Evolutionary conservation across 1,140 invertebrate genomes (phyloP).

Genomic region (Bicyclus anynana): DNA sequence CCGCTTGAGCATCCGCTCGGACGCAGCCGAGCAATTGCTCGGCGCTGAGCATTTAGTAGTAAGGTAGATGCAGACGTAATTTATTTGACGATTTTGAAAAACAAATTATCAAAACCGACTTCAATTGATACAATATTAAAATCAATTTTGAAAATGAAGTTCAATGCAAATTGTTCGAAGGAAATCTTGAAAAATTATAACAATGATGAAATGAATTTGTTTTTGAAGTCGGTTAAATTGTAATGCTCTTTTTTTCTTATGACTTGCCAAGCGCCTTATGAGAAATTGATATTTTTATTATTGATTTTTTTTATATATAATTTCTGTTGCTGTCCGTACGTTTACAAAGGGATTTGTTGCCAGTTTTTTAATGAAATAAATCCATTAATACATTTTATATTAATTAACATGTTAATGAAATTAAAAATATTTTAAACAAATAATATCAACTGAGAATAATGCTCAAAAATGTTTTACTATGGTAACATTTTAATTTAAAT

Average conservation of each 20-base stretch:
- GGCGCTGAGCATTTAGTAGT: conserved; percentile 27
- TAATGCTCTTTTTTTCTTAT: conserved; percentile 23
- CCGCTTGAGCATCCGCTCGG: conserved; percentile 21
- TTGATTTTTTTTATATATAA: conserved; percentile 10
- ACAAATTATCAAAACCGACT: neutral
- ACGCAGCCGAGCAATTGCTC: conserved; percentile 12
- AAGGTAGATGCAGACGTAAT: neutral
- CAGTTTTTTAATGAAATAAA: neutral
- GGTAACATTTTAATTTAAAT: neutral
- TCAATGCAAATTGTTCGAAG: neutral
- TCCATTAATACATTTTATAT: neutral
- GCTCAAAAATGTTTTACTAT: conserved; percentile 8
- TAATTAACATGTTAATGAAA: no score
- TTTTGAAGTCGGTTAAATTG: conserved; percentile 18
- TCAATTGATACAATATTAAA: neutral
- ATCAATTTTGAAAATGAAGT: no score
- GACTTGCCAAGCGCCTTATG: conserved; percentile 38
- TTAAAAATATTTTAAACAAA: no score
- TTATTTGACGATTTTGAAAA: neutral
- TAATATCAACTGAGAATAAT: neutral
- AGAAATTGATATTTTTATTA: conserved; percentile 26
- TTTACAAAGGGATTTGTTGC: conserved; percentile 30
- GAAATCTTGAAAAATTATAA: neutral
- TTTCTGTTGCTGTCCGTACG: conserved; percentile 27
- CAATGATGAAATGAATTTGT: conserved; percentile 3